Percentiles rank a stretch among this genome's conserved stretches.
These are phyloP conservation scores for Huso huso DNA, from an alignment of 2,797 vertebrate species.

Conservation along the genomic window DNA sequence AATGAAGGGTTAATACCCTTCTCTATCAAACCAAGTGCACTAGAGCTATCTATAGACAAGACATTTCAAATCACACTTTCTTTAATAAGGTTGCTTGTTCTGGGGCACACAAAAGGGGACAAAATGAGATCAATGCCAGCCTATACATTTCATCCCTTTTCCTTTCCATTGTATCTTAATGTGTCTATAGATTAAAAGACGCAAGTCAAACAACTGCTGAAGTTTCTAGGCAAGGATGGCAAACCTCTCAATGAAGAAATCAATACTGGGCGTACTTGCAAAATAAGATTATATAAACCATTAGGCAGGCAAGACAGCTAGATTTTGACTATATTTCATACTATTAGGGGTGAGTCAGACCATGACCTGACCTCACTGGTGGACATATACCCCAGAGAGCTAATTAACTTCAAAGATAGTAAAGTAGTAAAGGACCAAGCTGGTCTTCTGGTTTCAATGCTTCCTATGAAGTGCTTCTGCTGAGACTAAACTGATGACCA, in stretches of 20 bases:
- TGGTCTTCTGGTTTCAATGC: not conserved
- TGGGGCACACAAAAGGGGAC: too few relatives aligned
- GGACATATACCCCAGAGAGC: not conserved
- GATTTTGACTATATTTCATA: not conserved
- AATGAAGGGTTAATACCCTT: not conserved
- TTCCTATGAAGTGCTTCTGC: not conserved
- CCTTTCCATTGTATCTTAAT: not conserved
- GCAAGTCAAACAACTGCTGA: constrained; percentile 21
- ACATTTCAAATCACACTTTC: not conserved
- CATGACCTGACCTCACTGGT: not conserved
- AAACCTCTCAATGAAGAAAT: not conserved
- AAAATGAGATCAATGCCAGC: too few relatives aligned
- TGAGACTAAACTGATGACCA: too few relatives aligned
- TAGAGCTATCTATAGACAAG: not conserved
- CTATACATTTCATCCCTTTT: not conserved
- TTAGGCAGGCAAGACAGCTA: constrained; percentile 11
- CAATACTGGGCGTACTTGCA: not conserved
- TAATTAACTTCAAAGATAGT: not conserved
- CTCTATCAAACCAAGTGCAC: not conserved
- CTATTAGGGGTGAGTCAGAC: not conserved
- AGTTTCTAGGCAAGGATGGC: constrained; percentile 14
- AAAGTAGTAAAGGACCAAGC: not conserved
- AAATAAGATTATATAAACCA: constrained; percentile 27
- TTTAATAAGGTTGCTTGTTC: too few relatives aligned
- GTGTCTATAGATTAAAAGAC: constrained; percentile 7